Evolutionary conservation across 2,888 invertebrate species (phyloP), one percentile per base, ranked within the genome.

Genomic region (Pediacus dermestoides): DNA sequence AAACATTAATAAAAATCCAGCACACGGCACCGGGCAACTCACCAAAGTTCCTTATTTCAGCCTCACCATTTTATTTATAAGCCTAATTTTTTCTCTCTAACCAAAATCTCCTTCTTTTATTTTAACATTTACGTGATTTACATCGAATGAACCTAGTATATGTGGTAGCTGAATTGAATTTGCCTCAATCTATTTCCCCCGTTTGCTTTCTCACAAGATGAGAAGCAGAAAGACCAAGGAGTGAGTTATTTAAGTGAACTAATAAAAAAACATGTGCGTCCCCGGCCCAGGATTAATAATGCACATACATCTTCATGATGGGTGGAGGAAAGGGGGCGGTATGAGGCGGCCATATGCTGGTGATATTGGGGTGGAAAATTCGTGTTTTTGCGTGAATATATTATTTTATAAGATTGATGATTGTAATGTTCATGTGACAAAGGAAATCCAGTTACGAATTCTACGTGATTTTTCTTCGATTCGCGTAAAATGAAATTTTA

Each of bases 331-430:
- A 11, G 33, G 34, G 26, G 42, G 32, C 39, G 42, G 28, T 23
- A 9, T 6, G 31, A 28, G 42, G 35, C 40, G 45, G 22, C 36
- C 37, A 37, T 41, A 35, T 34, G 37, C 13, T 7, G 15, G 18
- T 36, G 31, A 41, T 28, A 30, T 41, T 15, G 28, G 33, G 42
- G 39, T 27, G 39, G 16, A 46, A 34, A 40, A 12, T 34, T 30
- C 34, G 37, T 50, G 48, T 53, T 49, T 53, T 48, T 53, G 50
- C 42, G 52, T 50, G 57, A 55, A 58, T 56, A 58, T 53, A 55
- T 54, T 57, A 54, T 57, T 48, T 51, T 45, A 28, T 30, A 53
- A 60, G 60, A 60, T 60, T 58, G 56, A 60, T 60, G 54, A 51
- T 48, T 50, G 50, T 51, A 48, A 52, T 54, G 53, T 50, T 50